These are phyloP conservation scores for Apodemus agrarius DNA, from an alignment of 2,797 vertebrate species.

Conservation along the genomic window DNA sequence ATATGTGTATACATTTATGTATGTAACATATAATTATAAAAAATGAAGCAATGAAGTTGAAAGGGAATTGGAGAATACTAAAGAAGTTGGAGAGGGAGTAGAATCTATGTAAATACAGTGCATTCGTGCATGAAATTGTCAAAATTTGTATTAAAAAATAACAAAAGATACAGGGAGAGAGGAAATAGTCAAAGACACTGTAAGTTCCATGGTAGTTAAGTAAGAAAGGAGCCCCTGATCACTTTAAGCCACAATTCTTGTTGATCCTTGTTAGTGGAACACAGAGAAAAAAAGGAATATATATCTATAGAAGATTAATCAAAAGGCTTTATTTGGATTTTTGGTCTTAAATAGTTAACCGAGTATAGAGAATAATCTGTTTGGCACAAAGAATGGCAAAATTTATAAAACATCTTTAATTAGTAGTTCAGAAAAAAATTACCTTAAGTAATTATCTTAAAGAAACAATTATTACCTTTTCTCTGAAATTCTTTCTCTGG, in stretches of 20 bases:
- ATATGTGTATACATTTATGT: neutral
- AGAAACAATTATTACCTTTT: constrained; percentile 24
- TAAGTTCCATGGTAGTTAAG: neutral
- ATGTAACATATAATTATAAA: neutral
- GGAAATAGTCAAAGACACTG: neutral
- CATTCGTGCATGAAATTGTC: neutral
- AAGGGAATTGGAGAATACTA: neutral
- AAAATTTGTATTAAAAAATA: neutral
- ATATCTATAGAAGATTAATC: neutral
- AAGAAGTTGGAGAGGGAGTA: neutral
- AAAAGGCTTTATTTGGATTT: constrained; percentile 52
- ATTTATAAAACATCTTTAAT: neutral
- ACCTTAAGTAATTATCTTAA: neutral
- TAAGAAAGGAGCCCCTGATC: neutral
- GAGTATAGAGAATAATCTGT: constrained; percentile 36
- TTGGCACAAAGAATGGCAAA: neutral
- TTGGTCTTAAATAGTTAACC: constrained; percentile 31
- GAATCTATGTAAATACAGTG: neutral
- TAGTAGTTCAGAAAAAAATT: constrained; percentile 38
- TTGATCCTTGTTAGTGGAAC: neutral
- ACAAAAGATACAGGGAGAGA: neutral
- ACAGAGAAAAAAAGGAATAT: neutral
- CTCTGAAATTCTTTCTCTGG: constrained; percentile 50
- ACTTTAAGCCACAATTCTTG: neutral
- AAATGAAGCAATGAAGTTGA: neutral